Percentiles rank a stretch among this genome's conserved stretches.
phyloP scores from a whole-genome alignment of 1,140 invertebrate species.

The Brachionus koreanus region DNA sequence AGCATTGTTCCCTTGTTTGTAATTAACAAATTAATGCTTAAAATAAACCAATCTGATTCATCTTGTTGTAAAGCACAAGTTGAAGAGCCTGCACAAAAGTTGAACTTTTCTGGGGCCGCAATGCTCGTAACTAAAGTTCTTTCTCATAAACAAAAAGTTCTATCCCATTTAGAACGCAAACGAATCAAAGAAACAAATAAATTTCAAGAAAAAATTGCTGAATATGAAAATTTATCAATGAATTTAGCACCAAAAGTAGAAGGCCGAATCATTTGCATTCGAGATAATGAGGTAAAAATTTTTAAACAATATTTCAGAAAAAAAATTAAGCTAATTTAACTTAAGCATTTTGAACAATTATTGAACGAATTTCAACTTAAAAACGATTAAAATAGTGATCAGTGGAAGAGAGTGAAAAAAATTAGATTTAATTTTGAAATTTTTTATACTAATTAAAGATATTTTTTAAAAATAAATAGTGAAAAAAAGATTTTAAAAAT shows the following conservation, averaged over 20 bases:
- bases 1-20: constrained; percentile 3
- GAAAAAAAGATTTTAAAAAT: too few relatives aligned
- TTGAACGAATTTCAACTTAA: neutral
- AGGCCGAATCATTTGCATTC: constrained; percentile 17
- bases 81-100: neutral
- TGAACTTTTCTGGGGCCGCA: constrained; percentile 1
- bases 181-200: neutral
- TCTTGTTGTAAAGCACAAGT: neutral
- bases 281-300: neutral
- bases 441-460: too few relatives aligned
- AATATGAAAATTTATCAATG: constrained; percentile 22
- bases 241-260: constrained; percentile 2
- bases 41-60: neutral
- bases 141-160: neutral
- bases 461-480: too few relatives aligned
- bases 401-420: too few relatives aligned
- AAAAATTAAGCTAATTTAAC: neutral
- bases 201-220: neutral
- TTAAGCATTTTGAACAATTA: neutral
- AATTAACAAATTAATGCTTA: neutral
- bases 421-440: too few relatives aligned
- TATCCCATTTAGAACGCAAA: neutral
- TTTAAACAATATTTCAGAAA: neutral
- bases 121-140: constrained; percentile 34
- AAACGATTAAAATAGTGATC: neutral